Percentiles rank a stretch among this genome's conserved stretches.
Conservation (phyloP, 1,140 invertebrate species). For the Contarinia nasturtii region DNA sequence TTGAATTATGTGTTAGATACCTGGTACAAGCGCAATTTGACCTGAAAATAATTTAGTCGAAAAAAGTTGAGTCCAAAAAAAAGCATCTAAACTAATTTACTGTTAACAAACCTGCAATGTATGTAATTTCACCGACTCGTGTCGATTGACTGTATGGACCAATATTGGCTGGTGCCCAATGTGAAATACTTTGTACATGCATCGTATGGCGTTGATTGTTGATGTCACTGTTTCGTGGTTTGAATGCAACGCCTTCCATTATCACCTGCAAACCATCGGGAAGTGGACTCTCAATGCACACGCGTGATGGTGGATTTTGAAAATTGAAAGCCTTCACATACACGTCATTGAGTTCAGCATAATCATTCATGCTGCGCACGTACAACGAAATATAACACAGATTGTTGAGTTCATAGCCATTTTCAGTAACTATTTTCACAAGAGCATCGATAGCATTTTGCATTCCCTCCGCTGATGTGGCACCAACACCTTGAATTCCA, state of each 20-base stretch:
- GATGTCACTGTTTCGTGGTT: constrained; percentile 9
- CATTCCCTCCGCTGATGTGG: constrained; percentile 15
- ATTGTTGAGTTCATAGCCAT: constrained; percentile 35
- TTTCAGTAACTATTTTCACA: neutral
- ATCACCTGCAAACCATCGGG: constrained; percentile 49
- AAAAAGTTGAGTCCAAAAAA: too few relatives aligned
- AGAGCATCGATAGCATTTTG: constrained; percentile 14
- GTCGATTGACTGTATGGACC: constrained; percentile 88
- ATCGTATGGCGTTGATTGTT: constrained; percentile 33
- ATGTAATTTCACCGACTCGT: constrained; percentile 62
- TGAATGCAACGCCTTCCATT: constrained; percentile 57
- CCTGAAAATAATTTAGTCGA: too few relatives aligned
- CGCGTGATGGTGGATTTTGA: constrained; percentile 68
- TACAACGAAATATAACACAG: constrained; percentile 66
- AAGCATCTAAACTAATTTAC: too few relatives aligned
- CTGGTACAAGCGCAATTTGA: too few relatives aligned
- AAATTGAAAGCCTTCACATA: constrained; percentile 57
- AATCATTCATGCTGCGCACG: constrained; percentile 62
- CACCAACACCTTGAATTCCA: constrained; percentile 38
- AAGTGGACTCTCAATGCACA: constrained; percentile 68
- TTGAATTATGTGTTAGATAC: too few relatives aligned
- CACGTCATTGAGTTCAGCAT: constrained; percentile 52
- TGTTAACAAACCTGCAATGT: constrained; percentile 80
- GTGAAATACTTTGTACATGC: constrained; percentile 87
- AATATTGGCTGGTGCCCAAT: constrained; percentile 92